Percentiles rank a stretch among this genome's conserved stretches.
Evolutionary conservation across 1,140 invertebrate genomes (phyloP).

Genomic region (Drosophila seguyi): DNA sequence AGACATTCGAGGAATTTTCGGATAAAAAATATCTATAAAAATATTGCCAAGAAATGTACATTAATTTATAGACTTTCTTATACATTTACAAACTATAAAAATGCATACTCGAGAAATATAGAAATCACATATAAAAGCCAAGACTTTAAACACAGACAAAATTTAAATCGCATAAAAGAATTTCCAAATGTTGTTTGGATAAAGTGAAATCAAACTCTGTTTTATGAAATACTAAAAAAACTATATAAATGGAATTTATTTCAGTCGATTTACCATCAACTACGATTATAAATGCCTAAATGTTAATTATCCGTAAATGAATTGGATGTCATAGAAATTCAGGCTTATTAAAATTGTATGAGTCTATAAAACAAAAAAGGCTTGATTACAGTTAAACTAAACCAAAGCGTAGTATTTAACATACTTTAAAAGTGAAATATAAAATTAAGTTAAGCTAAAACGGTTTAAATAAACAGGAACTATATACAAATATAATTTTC

Average conservation of each 20-base stretch:
- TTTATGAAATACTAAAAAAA: conserved; percentile 1
- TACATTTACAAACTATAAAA: neutral
- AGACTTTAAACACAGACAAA: neutral
- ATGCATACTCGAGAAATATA: neutral
- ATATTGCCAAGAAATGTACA: neutral
- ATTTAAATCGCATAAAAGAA: conserved; percentile 9
- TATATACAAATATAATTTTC: neutral
- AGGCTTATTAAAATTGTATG: conserved; percentile 41
- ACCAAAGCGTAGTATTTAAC: neutral
- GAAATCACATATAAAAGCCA: neutral
- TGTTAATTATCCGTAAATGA: conserved; percentile 61
- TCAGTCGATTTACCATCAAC: conserved; percentile 17
- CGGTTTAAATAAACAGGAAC: neutral
- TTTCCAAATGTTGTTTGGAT: conserved; percentile 34
- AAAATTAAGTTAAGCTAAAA: neutral
- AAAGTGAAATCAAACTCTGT: neutral
- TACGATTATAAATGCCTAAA: conserved; percentile 18
- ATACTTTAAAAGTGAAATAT: neutral
- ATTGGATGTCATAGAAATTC: conserved; percentile 41
- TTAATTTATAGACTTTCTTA: neutral
- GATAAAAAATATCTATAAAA: too few relatives aligned
- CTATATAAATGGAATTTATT: conserved; percentile 37
- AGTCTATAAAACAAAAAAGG: conserved; percentile 5
- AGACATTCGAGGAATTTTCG: too few relatives aligned
- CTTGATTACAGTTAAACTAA: neutral